Conservation (phyloP, 2,888 invertebrate species). For the Cheilosia grossa region DNA sequence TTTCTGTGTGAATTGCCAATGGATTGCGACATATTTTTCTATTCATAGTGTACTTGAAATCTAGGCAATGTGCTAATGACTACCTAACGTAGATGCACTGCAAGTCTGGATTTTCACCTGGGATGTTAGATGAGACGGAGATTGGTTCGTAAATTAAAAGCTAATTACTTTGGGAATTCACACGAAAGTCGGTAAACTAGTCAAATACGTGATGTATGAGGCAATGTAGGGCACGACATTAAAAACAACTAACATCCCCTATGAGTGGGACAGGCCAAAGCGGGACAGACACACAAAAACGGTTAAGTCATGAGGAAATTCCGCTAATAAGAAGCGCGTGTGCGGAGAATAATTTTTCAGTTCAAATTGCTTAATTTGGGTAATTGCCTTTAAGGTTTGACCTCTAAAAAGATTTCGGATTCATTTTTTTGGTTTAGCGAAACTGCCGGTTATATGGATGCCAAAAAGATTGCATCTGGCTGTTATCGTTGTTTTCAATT, state of each 20-base stretch:
- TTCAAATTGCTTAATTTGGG: slow-evolving; percentile 46
- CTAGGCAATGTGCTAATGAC: slow-evolving; percentile 51
- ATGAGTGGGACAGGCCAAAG: background rate
- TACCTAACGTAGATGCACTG: background rate
- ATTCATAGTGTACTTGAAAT: slow-evolving; percentile 39
- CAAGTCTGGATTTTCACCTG: slow-evolving; percentile 53
- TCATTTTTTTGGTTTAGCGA: slow-evolving; percentile 4
- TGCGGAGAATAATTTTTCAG: slow-evolving; percentile 33
- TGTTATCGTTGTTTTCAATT: slow-evolving; percentile 33
- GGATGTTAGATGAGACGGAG: slow-evolving; percentile 49
- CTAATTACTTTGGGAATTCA: slow-evolving; percentile 57
- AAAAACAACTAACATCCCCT: slow-evolving; percentile 35
- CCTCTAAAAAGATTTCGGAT: slow-evolving; percentile 40
- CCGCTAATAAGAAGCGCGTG: slow-evolving; percentile 18
- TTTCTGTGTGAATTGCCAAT: slow-evolving; percentile 43
- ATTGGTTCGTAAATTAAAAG: slow-evolving; percentile 52
- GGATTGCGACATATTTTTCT: slow-evolving; percentile 48
- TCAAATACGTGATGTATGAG: slow-evolving; percentile 24
- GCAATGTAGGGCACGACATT: slow-evolving; percentile 44
- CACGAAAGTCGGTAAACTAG: slow-evolving; percentile 32
- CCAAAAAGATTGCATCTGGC: slow-evolving; percentile 15
- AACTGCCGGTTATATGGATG: slow-evolving; percentile 9
- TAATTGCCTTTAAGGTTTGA: slow-evolving; percentile 44
- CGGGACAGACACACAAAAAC: background rate
- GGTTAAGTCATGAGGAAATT: slow-evolving; percentile 46